Conservation (phyloP, 2,113 vertebrate species). For the Microcebus griseorufus region DNA sequence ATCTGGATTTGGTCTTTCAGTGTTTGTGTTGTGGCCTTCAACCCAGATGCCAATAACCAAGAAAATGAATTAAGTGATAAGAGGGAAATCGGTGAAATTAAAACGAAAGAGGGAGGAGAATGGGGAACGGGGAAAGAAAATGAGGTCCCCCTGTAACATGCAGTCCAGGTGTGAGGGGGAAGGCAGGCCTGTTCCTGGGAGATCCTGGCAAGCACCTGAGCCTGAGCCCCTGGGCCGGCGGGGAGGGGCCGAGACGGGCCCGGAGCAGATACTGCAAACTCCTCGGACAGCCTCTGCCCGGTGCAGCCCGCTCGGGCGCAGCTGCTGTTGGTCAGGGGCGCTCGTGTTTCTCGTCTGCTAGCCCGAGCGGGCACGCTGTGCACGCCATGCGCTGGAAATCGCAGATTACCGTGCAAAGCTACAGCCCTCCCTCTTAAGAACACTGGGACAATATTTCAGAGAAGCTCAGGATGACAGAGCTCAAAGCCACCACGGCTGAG, state of each 20-base stretch:
- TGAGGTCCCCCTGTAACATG: constrained; percentile 43
- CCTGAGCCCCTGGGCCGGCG: constrained; percentile 77
- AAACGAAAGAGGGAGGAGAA: constrained; percentile 75
- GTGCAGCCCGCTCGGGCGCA: constrained; percentile 71
- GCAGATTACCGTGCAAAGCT: constrained; percentile 12
- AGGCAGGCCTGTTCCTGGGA: constrained; percentile 70
- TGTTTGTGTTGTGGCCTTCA: constrained; percentile 82
- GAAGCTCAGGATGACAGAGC: background rate
- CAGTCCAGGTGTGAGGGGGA: constrained; percentile 77
- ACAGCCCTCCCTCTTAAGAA: background rate
- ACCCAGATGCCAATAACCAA: constrained; percentile 83
- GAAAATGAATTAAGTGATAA: constrained; percentile 81
- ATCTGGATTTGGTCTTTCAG: constrained; percentile 85
- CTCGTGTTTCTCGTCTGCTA: constrained; percentile 70
- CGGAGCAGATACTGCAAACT: constrained; percentile 58
- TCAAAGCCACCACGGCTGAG: fast-evolving
- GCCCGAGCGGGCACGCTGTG: constrained; percentile 19
- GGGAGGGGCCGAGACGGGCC: constrained; percentile 76
- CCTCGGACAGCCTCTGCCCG: constrained; percentile 77
- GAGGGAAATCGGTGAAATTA: constrained; percentile 76
- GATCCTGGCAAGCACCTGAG: constrained; percentile 65
- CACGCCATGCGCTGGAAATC: background rate
- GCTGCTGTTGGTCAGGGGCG: constrained; percentile 79
- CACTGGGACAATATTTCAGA: background rate
- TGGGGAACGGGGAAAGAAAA: constrained; percentile 59